A percentile compares a stretch with the other conserved stretches of the same genome.
These are phyloP conservation scores for Lophius piscatorius DNA, from an alignment of 2,113 vertebrate species.

Conservation along the genomic window DNA sequence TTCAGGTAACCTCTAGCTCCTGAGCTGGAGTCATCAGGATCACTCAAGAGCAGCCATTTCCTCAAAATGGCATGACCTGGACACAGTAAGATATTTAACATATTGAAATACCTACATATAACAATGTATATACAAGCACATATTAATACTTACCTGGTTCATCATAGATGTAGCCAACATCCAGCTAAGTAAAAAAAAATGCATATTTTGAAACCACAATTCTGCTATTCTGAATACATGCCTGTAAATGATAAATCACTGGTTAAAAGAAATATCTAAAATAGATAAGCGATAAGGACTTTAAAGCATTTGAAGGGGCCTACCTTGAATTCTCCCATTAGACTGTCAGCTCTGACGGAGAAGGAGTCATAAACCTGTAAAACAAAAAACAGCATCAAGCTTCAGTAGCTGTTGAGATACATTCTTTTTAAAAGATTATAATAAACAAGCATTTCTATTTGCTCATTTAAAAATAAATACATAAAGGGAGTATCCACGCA, in stretches of 20 bases:
- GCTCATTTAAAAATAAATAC: not conserved
- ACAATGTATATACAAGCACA: not conserved
- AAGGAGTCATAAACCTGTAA: slow-evolving; percentile 90
- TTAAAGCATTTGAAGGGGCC: no score
- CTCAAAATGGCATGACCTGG: slow-evolving; percentile 91
- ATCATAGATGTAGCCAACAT: slow-evolving; percentile 93
- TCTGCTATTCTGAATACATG: not conserved
- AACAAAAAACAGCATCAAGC: slow-evolving; percentile 8
- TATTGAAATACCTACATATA: not conserved
- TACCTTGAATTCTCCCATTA: slow-evolving; percentile 97
- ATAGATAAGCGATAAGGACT: not conserved
- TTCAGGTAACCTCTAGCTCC: slow-evolving; percentile 94
- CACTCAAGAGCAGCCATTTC: slow-evolving; percentile 95
- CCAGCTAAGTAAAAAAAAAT: slow-evolving; percentile 81
- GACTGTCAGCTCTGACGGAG: slow-evolving; percentile 90
- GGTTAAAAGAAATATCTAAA: not conserved
- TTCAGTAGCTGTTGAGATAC: not conserved
- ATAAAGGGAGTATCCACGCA: slow-evolving; percentile 65
- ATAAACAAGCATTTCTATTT: not conserved
- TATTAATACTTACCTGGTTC: slow-evolving; percentile 85
- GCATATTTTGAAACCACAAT: not conserved
- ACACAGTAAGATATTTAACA: slow-evolving; percentile 21
- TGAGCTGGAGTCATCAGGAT: slow-evolving; percentile 88
- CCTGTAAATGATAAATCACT: not conserved
- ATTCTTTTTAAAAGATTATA: not conserved